Evolutionary conservation across 2,797 vertebrate genomes (phyloP), one percentile per base, ranked within the genome.

Genomic region (Saxicola maurus): DNA sequence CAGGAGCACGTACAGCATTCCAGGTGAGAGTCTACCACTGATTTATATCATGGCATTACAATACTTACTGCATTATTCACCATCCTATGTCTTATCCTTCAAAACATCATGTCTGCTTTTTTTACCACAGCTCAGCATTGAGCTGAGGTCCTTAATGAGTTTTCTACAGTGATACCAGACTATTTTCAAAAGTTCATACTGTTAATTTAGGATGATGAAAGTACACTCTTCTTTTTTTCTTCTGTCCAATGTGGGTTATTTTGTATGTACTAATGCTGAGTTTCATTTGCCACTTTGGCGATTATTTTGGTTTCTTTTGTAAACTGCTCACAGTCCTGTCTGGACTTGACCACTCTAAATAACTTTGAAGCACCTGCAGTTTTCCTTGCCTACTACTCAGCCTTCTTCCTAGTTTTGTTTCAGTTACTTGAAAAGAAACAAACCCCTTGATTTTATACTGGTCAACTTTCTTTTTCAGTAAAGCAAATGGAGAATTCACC

Each of bases 191-290:
- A 79, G 61, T 91, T 89, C 84, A 68, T 81, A 71, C 27, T 85
- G 51, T 85, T 95, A 94, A 94, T 94, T 94, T 94, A 80, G 68
- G 75, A 90, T 91, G 89, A 95, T 87, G 91, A 95, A 95, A 94
- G 92, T 78, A 40, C 30, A 23, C 43, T 71, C 65, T 85, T 92
- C 64, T 71, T 94, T 94, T 90, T 82, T 93, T 80, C 42, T 94
- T 90, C 61, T 68, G 84, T 94, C 91, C 91, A 91, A 53, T 68
- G 72, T 67, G 65, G 49, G 57, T 77, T 94, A 90, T 89, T 92
- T 82, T 83, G 25, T 91, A 72, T 31, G 62, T 81, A 59, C 48
- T 82, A 59, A 55, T 65, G 51, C 19, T 0, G 6, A 83, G 59
- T 91, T 92, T 94, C 85, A 66, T 92, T 93, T 91, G 55, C 85